Evolutionary conservation across 1,140 invertebrate species (phyloP).

Genomic region (Centruroides vittatus): DNA sequence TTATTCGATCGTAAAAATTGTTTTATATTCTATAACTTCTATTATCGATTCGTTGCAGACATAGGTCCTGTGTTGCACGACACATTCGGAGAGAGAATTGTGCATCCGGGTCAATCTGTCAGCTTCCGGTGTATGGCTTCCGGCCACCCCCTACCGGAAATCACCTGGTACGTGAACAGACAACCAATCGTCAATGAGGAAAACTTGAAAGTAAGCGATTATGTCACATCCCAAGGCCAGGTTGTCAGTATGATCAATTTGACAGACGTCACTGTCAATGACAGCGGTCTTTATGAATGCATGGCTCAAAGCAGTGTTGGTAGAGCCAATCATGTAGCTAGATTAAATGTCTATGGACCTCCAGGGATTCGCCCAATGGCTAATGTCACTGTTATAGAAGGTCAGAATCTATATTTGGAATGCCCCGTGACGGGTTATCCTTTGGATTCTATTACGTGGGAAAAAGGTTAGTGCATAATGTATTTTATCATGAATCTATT

Average conservation of each 20-base stretch:
- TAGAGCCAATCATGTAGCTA: conserved; percentile 49
- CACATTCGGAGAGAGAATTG: conserved; percentile 33
- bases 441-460: conserved; percentile 30
- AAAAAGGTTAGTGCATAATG: conserved; percentile 24
- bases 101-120: conserved; percentile 69
- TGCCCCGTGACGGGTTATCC: background rate
- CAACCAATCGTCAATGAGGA: conserved; percentile 3
- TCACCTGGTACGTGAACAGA: conserved; percentile 85
- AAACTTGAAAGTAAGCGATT: conserved; percentile 47
- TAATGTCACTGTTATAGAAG: conserved; percentile 28
- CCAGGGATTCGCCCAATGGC: conserved; percentile 29
- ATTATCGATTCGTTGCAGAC: conserved; percentile 15
- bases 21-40: too few relatives aligned
- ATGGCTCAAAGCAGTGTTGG: conserved; percentile 27
- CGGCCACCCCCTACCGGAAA: conserved; percentile 85
- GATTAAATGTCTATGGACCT: conserved; percentile 57
- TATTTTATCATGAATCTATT: conserved; percentile 66
- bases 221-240: conserved; percentile 23
- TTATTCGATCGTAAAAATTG: too few relatives aligned
- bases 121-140: conserved; percentile 46
- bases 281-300: conserved; percentile 31
- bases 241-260: conserved; percentile 34
- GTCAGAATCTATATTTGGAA: background rate
- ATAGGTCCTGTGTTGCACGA: conserved; percentile 20
- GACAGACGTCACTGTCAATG: conserved; percentile 25